phyloP scores from a whole-genome alignment of 2,888 invertebrate genomes.

The Sminthurinus aureus region DNA sequence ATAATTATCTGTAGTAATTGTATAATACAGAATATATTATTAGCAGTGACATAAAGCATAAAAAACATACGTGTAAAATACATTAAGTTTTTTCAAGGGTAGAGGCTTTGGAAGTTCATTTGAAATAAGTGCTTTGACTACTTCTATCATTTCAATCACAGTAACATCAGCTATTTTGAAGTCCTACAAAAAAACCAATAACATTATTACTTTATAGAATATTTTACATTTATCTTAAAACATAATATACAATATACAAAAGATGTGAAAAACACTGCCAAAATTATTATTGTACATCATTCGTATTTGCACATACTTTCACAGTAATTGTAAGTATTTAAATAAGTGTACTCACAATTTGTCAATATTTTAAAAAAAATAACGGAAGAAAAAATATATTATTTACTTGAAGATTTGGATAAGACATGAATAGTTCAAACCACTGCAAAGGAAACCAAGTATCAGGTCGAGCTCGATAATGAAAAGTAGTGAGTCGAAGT shows the following conservation, averaged over 20 bases:
- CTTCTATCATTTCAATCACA: neutral
- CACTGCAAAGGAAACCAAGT: neutral
- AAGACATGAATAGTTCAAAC: neutral
- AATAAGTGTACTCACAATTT: too few species aligned
- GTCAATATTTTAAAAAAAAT: too few species aligned
- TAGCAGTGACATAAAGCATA: neutral
- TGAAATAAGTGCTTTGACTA: neutral
- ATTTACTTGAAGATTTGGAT: constrained; percentile 14
- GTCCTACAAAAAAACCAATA: constrained; percentile 8
- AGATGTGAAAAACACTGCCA: neutral
- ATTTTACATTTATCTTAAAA: neutral
- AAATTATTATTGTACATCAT: neutral
- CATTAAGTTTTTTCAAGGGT: neutral
- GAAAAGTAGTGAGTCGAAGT: neutral
- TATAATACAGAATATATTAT: neutral
- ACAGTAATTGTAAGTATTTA: too few species aligned
- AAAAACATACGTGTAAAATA: constrained; percentile 5
- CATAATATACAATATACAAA: neutral
- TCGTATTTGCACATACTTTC: too few species aligned
- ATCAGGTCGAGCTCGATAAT: neutral
- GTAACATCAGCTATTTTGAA: neutral
- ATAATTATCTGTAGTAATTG: neutral
- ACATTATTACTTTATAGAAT: too few species aligned
- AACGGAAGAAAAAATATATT: too few species aligned
- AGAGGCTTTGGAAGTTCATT: neutral